Percentiles rank a stretch among this genome's conserved stretches.
Evolutionary conservation across 2,113 vertebrate species (phyloP).

Genomic region (Euleptes europaea): DNA sequence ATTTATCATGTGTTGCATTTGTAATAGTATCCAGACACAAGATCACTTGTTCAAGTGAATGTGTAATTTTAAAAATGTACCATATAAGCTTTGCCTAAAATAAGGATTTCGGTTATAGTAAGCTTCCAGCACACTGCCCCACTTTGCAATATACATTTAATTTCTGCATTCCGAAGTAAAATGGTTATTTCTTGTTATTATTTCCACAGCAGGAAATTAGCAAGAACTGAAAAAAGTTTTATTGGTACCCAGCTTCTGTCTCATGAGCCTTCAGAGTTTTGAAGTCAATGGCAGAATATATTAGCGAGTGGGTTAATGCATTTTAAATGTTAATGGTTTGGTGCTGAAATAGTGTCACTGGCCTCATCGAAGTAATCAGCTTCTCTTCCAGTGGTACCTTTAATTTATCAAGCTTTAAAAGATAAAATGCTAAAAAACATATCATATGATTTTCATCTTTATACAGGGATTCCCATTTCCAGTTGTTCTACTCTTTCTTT

Average conservation of each 20-base stretch:
- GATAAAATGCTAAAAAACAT: neutral
- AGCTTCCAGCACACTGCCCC: neutral
- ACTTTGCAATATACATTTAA: neutral
- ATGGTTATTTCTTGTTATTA: neutral
- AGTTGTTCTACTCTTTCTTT: neutral
- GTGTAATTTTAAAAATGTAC: neutral
- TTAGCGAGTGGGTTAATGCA: neutral
- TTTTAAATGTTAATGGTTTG: constrained; percentile 30
- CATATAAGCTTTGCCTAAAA: neutral
- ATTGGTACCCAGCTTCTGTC: neutral
- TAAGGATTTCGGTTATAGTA: neutral
- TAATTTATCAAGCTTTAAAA: neutral
- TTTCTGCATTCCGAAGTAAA: neutral
- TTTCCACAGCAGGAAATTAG: neutral
- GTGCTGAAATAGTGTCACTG: constrained; percentile 5
- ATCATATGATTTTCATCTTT: neutral
- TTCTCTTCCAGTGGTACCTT: neutral
- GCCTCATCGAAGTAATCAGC: neutral
- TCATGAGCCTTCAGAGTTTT: neutral
- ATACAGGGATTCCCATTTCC: neutral
- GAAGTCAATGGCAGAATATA: neutral
- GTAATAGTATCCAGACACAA: neutral
- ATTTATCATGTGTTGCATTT: neutral
- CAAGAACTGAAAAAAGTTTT: neutral
- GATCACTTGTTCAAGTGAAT: neutral